Evolutionary conservation across 2,888 invertebrate species (phyloP).

Genomic region (Acleris sparsana): DNA sequence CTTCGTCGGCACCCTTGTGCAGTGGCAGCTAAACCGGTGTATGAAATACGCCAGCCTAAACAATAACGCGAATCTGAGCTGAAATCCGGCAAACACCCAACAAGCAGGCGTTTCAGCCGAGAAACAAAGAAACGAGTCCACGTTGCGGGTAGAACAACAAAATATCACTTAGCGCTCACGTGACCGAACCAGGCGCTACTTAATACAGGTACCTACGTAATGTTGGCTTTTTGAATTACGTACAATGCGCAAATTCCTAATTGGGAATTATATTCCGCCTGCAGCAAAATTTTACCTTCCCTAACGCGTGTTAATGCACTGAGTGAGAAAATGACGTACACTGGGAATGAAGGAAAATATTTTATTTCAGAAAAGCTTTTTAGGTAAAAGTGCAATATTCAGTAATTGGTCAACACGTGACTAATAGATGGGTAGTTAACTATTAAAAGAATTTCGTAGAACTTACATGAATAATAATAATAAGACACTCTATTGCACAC

Average conservation of each 20-base stretch:
- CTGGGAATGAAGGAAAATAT: slow-evolving; percentile 5
- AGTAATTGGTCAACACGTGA: too few species aligned
- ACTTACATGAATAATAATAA: too few species aligned
- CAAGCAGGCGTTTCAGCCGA: slow-evolving; percentile 15
- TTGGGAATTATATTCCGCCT: slow-evolving; percentile 10
- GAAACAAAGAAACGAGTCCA: slow-evolving; percentile 28
- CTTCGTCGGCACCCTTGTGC: slow-evolving; percentile 48
- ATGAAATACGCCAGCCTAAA: slow-evolving; percentile 32
- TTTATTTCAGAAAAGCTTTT: slow-evolving; percentile 6
- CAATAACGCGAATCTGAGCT: slow-evolving; percentile 28
- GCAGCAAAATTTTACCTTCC: neutral
- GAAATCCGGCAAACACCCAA: slow-evolving; percentile 21
- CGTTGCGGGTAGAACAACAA: neutral
- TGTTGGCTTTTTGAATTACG: slow-evolving; percentile 7
- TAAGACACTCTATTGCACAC: too few species aligned
- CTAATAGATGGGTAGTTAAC: too few species aligned
- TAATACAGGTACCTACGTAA: neutral
- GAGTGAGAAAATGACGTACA: slow-evolving; percentile 3
- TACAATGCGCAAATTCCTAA: slow-evolving; percentile 8
- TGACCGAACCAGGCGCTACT: slow-evolving; percentile 1
- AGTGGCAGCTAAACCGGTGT: slow-evolving; percentile 24
- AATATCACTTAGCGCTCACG: neutral
- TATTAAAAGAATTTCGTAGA: too few species aligned
- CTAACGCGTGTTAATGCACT: slow-evolving; percentile 14
- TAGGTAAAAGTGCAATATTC: too few species aligned